Evolutionary conservation across 2,888 invertebrate species (phyloP).

Genomic region (Autographa pulchrina): DNA sequence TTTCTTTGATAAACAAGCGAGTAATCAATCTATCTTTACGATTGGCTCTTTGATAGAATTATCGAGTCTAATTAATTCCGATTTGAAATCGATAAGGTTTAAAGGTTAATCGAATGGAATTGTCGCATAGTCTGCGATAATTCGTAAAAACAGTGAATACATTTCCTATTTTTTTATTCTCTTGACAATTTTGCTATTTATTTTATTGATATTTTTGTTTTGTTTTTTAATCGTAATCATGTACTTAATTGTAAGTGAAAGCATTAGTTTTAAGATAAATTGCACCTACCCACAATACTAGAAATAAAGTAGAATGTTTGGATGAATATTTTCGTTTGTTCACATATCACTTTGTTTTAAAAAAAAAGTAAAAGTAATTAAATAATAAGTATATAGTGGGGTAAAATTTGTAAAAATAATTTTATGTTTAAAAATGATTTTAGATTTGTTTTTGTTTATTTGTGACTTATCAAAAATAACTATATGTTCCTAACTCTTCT

Average conservation of each 20-base stretch:
- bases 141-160: not conserved
- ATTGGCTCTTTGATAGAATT: not conserved
- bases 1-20: not conserved
- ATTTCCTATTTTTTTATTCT: not conserved
- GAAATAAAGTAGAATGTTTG: not conserved
- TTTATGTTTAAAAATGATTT: not conserved
- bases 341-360: no score
- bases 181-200: not conserved
- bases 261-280: slow-evolving; percentile 16
- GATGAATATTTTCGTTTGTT: not conserved
- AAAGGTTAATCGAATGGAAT: not conserved
- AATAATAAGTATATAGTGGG: no score
- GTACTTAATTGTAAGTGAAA: slow-evolving; percentile 15
- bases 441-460: not conserved
- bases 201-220: slow-evolving; percentile 7
- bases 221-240: slow-evolving; percentile 7
- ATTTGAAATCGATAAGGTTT: not conserved
- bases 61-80: not conserved
- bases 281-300: slow-evolving; percentile 9
- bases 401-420: no score
- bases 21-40: not conserved
- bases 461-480: slow-evolving; percentile 11
- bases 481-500: slow-evolving; percentile 36
- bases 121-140: not conserved
- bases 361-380: not conserved